phyloP scores from a whole-genome alignment of 2,888 invertebrate species.

The Drosophila paracracens region DNA sequence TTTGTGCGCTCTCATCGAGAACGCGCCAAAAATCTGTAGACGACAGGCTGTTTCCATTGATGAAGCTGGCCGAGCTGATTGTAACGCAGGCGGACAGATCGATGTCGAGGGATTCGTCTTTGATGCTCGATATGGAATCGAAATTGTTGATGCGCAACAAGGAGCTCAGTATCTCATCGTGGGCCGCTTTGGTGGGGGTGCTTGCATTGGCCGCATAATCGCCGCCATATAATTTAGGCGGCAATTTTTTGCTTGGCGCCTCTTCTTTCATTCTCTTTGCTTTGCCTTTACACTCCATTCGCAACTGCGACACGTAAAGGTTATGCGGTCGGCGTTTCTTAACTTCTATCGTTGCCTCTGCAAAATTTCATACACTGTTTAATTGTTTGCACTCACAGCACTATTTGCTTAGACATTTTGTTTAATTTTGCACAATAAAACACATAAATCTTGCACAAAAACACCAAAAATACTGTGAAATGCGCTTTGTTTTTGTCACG shows the following conservation, averaged over 20 bases:
- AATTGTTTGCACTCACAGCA: constrained; percentile 41
- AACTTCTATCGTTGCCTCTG: constrained; percentile 37
- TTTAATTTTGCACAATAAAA: constrained; percentile 53
- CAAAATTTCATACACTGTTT: constrained; percentile 42
- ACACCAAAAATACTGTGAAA: constrained; percentile 79
- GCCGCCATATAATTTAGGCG: constrained; percentile 82
- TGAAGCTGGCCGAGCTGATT: constrained; percentile 81
- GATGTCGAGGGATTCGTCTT: constrained; percentile 84
- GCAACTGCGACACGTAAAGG: constrained; percentile 79
- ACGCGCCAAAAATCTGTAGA: constrained; percentile 84
- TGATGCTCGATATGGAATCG: constrained; percentile 84
- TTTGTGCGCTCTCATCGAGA: constrained; percentile 83
- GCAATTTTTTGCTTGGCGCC: constrained; percentile 84
- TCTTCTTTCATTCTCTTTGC: constrained; percentile 82
- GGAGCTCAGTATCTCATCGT: constrained; percentile 83
- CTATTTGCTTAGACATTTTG: constrained; percentile 50
- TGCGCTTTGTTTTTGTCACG: constrained; percentile 83
- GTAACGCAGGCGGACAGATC: constrained; percentile 84
- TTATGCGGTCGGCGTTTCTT: constrained; percentile 82
- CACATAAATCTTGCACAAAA: constrained; percentile 70
- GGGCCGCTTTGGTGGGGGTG: constrained; percentile 79
- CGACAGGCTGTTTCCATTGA: constrained; percentile 82
- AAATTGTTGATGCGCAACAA: constrained; percentile 83
- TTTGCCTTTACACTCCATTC: constrained; percentile 79
- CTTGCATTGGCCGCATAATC: constrained; percentile 57